Base-by-base conservation (phyloP, 2,797 vertebrate genomes). In the Hipposideros larvatus region DNA sequence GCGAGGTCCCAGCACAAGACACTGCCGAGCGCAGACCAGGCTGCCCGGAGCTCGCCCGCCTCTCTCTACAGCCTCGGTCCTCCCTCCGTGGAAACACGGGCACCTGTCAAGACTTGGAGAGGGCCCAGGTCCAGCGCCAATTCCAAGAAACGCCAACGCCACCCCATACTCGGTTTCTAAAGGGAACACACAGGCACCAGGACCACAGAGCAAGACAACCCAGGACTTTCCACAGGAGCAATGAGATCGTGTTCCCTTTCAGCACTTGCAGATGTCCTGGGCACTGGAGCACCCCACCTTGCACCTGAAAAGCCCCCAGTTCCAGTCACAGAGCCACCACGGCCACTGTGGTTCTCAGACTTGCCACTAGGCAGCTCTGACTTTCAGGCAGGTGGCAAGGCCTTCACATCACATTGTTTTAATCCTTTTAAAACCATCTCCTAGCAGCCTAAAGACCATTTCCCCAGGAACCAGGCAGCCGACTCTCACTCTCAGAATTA, bases 1-100 rank as follows among this genome's bases (percentile, higher is more conserved):
- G 2, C 4, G 11, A 15, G 10, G 13, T 31, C 75, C 57, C 7
- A 26, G 68, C 55, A 24, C 24, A 1, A 46, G 79, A 46, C 21
- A 4, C 31, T 0, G 79, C 90, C 0, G 0, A 0, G 2, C 4
- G 0, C 34, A 19, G 16, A 7, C 10, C 46, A 37, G 46, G 83
- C 19, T 9, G 7, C 15, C 19, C 26, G 8, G 4, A 63, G 51
- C 1, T 4, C 4, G 2, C 34, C 8, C 8, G 22, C 10, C 2
- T 41, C 59, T 61, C 71, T 5, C 53, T 28, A 34, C 13, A 0
- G 41, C 31, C 41, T 28, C 0, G 0, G 6, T 51, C 85, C 85
- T 88, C 65, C 41, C 3, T 2, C 43, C 48, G 14, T 15, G 48
- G 48, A 51, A 51, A 51, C 48, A 51, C 15, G 14, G 31, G 13